These are phyloP conservation scores for Drosophila kuntzei DNA, from an alignment of 2,888 invertebrate genomes.

Conservation along the genomic window DNA sequence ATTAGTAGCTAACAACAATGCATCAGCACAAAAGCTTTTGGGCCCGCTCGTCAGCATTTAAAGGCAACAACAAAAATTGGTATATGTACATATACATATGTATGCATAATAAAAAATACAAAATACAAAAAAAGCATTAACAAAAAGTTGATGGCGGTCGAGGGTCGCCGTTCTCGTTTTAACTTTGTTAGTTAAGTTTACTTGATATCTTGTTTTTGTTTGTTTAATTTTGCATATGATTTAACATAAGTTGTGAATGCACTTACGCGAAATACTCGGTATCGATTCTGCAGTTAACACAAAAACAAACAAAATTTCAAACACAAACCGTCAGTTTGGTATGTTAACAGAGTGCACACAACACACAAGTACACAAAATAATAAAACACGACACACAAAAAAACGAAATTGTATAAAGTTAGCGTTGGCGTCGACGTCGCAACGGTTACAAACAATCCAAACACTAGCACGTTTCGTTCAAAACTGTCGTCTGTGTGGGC, in stretches of 20 bases:
- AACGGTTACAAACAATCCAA: slow-evolving; percentile 52
- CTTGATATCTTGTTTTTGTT: slow-evolving; percentile 7
- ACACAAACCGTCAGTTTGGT: slow-evolving; percentile 10
- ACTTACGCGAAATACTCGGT: slow-evolving; percentile 33
- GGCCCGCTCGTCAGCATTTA: slow-evolving; percentile 23
- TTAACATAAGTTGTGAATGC: slow-evolving; percentile 19
- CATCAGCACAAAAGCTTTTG: slow-evolving; percentile 44
- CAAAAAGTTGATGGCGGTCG: slow-evolving; percentile 55
- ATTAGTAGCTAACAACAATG: slow-evolving; percentile 14
- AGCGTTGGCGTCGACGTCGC: slow-evolving; percentile 21
- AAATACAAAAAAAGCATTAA: slow-evolving; percentile 41
- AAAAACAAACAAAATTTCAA: slow-evolving; percentile 6
- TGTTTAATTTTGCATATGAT: slow-evolving; percentile 9
- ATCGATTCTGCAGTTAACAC: slow-evolving; percentile 1
- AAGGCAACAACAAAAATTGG: slow-evolving; percentile 23
- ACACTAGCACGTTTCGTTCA: slow-evolving; percentile 66
- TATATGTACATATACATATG: slow-evolving; percentile 19
- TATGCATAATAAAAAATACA: slow-evolving; percentile 10
- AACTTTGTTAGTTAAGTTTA: slow-evolving; percentile 15
- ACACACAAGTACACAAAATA: slow-evolving; percentile 6
- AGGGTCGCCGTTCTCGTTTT: slow-evolving; percentile 51
- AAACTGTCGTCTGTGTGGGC: slow-evolving; percentile 72
- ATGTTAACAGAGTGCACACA: slow-evolving; percentile 23
- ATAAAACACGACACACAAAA: slow-evolving; percentile 8
- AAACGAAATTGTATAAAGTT: slow-evolving; percentile 17